Evolutionary conservation across 2,888 invertebrate genomes (phyloP), one percentile per base, ranked within the genome.

Genomic region (Stictocephala bisonia): DNA sequence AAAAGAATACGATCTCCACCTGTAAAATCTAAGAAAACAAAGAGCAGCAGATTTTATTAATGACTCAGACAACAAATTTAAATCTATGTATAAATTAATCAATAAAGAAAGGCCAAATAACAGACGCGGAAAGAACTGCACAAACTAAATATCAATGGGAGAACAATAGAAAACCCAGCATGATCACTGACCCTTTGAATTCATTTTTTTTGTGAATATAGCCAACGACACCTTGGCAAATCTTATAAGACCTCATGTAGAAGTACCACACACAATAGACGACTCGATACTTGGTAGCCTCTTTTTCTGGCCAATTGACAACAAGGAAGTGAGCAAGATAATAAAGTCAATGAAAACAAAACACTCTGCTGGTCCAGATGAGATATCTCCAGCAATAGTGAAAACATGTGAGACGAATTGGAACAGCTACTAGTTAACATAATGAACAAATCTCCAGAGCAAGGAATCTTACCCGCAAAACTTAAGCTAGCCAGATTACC

Each of bases 401-500:
- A 50, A 50, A 50, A 50, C 24, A 50, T 50, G 50, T 50, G 50
- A 50, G 50, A 50, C 24, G 50, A 50, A 50, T 24, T 50, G 50
- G 50, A 22, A 50, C 50, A n/a, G n/a, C n/a, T n/a, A n/a, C n/a
- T n/a, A n/a, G 27, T 53, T 26, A 53, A 26, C 27, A 53, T 53
- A 53, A 27, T 53, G 27, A 53, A 26, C 53, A 53, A 26, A 26
- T 53, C 26, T 24, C 53, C 27, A 53, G 53, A 53, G 24, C 27
- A 26, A 53, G 27, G 53, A 53, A 53, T 53, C n/a, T 53, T 53
- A 11, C 27, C 53, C 53, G 20, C 20, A 24, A 53, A 53, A 26
- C 53, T 53, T n/a, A 53, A 53, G 53, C 26, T 53, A 51, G 51
- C 51, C 51, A 51, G 51, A 22, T 18, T 51, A 22, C n/a, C n/a